Conservation (phyloP, 2,888 invertebrate genomes). For the Caenorhabditis sp. region DNA sequence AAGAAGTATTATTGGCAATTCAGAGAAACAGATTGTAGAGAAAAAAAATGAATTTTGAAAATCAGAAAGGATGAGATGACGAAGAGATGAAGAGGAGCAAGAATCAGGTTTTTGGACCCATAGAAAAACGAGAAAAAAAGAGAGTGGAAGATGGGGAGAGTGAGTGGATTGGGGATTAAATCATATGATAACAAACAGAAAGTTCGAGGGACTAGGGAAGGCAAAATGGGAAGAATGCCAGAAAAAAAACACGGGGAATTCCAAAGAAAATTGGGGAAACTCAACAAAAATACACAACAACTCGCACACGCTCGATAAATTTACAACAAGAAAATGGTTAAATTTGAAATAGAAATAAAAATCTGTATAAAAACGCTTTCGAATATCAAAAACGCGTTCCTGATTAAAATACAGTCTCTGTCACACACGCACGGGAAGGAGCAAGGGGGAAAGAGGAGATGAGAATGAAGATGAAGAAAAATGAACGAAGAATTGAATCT, state of each 20-base stretch:
- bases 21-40: not conserved
- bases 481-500: constrained; percentile 9
- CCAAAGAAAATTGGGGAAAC: constrained; percentile 34
- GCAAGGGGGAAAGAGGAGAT: constrained; percentile 18
- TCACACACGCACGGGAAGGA: constrained; percentile 20
- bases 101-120: constrained; percentile 3
- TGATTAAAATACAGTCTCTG: constrained; percentile 29
- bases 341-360: not conserved
- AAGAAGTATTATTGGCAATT: constrained; percentile 5
- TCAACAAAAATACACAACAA: constrained; percentile 48
- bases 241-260: constrained; percentile 1
- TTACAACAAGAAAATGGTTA: not conserved
- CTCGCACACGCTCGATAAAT: constrained; percentile 30
- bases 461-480: constrained; percentile 11
- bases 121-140: not conserved
- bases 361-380: not conserved
- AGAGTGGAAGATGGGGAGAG: not conserved
- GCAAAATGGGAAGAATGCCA: not conserved
- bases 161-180: not conserved
- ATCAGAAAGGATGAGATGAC: not conserved
- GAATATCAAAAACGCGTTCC: constrained; percentile 5
- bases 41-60: constrained; percentile 4
- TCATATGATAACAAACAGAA: not conserved
- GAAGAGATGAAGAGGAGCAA: not conserved
- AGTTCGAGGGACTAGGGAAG: constrained; percentile 1